Base-by-base conservation (phyloP, 37 sponge, comb jelly and placozoan genomes). In the Axinella damicornis region DNA sequence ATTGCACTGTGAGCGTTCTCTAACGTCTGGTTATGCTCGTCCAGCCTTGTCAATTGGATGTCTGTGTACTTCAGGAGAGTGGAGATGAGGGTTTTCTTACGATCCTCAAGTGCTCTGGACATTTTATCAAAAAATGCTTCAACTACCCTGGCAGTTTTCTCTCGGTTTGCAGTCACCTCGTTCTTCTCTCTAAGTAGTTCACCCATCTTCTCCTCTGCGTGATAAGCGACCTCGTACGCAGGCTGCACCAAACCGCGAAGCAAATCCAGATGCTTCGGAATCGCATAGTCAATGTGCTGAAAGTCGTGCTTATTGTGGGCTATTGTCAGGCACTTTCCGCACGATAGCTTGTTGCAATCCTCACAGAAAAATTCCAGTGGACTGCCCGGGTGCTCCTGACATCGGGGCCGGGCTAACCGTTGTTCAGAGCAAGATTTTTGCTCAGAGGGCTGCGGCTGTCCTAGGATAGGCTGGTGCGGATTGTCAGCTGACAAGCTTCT, bases 281-380 rank as follows among this genome's bases (percentile, higher is more conserved):
- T 52, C 11, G 66, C 55, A 13, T 79, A 12, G 11, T 79, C 80
- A 4, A 67, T 28, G 11, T 79, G 54, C 19, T 15, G 15, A 31
- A 66, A 37, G 24, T 53, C 32, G 56, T 79, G 80, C 5, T 1
- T 22, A 22, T 19, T 12, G 69, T 79, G 80, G 24, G 34, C 46
- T n/a, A 5, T 16, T 4, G 20, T 64, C 31, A 40, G 22, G 33
- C 84, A 83, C 65, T 33, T 40, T 18, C 65, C 55, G 34, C 84
- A 83, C 40, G 73, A n/a, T 22, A 83, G 33, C 65, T 73, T 53
- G 25, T 64, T 74, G 66, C 84, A 83, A 53, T 83, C 74, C 18
- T 30, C 15, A 21, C 84, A 83, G 52, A 73, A 74, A 21, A 30
- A 65, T 28, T 83, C 75, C 16, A 83, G 32, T 5, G 65, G 65